Conservation (phyloP, 2,888 invertebrate species). For the Polia nebulosa region DNA sequence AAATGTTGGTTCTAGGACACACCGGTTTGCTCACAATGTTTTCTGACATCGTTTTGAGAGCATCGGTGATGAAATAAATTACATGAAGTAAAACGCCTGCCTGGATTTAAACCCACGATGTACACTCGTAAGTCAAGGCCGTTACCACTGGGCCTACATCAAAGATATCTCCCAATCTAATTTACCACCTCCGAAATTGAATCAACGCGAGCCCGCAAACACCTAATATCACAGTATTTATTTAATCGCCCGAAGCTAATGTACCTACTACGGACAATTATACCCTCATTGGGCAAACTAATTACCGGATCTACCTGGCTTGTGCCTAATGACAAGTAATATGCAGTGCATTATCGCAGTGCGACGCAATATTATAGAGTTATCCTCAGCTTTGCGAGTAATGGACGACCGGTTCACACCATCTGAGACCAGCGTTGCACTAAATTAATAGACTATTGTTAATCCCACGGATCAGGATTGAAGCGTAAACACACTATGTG, state of each 20-base stretch:
- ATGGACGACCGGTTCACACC: conserved; percentile 83
- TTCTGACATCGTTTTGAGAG: no score
- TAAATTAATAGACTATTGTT: conserved; percentile 79
- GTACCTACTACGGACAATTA: conserved; percentile 59
- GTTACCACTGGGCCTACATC: no score
- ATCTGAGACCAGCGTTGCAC: conserved; percentile 84
- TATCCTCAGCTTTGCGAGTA: conserved; percentile 87
- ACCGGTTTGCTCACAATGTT: no score
- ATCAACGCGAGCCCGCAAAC: conserved; percentile 40
- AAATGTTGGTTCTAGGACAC: no score
- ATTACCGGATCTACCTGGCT: conserved; percentile 79
- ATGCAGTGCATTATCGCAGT: conserved; percentile 85
- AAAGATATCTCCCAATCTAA: conserved; percentile 27
- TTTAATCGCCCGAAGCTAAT: conserved; percentile 56
- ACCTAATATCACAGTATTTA: conserved; percentile 54
- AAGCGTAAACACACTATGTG: conserved; percentile 56
- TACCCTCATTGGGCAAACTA: conserved; percentile 72
- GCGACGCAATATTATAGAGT: conserved; percentile 83
- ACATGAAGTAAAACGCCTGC: no score
- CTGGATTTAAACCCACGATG: no score
- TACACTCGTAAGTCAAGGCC: no score
- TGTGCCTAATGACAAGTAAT: conserved; percentile 85
- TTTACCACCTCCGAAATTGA: conserved; percentile 36
- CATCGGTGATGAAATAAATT: no score
- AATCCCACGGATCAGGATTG: conserved; percentile 68